A percentile compares a stretch with the other conserved stretches of the same genome.
Evolutionary conservation across 2,888 invertebrate species (phyloP).

Genomic region (Fragum sueziense): DNA sequence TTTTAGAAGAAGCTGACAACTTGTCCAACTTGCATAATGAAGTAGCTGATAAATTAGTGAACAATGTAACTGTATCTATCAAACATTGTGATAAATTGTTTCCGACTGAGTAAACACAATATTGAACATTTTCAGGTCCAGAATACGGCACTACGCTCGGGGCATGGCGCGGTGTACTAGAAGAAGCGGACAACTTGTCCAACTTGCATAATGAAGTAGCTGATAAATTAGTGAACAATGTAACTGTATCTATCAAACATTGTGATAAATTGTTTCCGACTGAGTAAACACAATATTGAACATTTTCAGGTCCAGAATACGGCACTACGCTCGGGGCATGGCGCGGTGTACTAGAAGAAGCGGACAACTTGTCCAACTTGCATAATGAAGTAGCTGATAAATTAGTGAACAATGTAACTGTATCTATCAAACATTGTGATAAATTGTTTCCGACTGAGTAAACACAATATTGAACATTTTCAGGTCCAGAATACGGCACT

Average conservation of each 20-base stretch:
- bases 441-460: too few species aligned
- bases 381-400: constrained; percentile 87
- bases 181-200: constrained; percentile 95
- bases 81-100: constrained; percentile 93
- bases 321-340: constrained; percentile 98
- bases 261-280: too few species aligned
- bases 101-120: too few species aligned
- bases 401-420: constrained; percentile 75
- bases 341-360: constrained; percentile 96
- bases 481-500: constrained; percentile 98
- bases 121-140: constrained; percentile 88
- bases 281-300: too few species aligned
- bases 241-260: constrained; percentile 77
- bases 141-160: constrained; percentile 99
- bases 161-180: constrained; percentile 97
- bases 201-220: constrained; percentile 91
- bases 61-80: constrained; percentile 75
- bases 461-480: too few species aligned
- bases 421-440: constrained; percentile 84
- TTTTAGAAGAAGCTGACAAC: constrained; percentile 95
- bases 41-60: constrained; percentile 78
- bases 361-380: constrained; percentile 95
- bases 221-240: constrained; percentile 74
- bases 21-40: constrained; percentile 95
- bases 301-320: constrained; percentile 94